phyloP scores from a whole-genome alignment of 1,140 invertebrate genomes.

The Samia ricini region DNA sequence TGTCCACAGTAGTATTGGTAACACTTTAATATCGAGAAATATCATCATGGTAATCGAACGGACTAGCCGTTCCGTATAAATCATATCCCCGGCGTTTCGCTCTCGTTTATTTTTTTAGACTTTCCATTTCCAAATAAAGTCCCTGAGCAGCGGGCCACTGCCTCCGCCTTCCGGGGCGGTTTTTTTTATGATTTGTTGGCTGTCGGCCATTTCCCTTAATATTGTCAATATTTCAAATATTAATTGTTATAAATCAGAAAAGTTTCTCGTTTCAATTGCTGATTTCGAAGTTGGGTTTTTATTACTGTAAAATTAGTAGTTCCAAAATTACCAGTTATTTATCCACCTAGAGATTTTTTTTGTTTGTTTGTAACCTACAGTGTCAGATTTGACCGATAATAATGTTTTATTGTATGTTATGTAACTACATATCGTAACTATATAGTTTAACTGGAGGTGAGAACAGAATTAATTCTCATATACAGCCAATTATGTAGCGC shows the following conservation, averaged over 20 bases:
- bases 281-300: conserved; percentile 46
- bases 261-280: conserved; percentile 55
- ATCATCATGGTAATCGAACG: conserved; percentile 74
- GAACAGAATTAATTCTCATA: too few species aligned
- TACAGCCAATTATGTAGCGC: too few species aligned
- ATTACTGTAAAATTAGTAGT: conserved; percentile 48
- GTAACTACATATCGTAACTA: too few species aligned
- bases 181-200: conserved; percentile 75
- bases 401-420: background rate
- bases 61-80: conserved; percentile 68
- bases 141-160: conserved; percentile 67
- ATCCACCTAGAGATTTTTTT: background rate
- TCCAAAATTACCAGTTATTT: conserved; percentile 8
- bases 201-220: conserved; percentile 73
- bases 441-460: too few species aligned
- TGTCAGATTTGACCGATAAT: background rate
- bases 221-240: conserved; percentile 77
- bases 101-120: conserved; percentile 76
- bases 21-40: conserved; percentile 77
- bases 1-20: conserved; percentile 72
- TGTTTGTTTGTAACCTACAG: background rate
- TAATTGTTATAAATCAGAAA: conserved; percentile 76
- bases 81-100: conserved; percentile 61
- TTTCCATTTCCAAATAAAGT: conserved; percentile 77
- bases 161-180: conserved; percentile 75